Conservation (phyloP, 2,888 invertebrate species). For the Epirrhoe alternata region DNA sequence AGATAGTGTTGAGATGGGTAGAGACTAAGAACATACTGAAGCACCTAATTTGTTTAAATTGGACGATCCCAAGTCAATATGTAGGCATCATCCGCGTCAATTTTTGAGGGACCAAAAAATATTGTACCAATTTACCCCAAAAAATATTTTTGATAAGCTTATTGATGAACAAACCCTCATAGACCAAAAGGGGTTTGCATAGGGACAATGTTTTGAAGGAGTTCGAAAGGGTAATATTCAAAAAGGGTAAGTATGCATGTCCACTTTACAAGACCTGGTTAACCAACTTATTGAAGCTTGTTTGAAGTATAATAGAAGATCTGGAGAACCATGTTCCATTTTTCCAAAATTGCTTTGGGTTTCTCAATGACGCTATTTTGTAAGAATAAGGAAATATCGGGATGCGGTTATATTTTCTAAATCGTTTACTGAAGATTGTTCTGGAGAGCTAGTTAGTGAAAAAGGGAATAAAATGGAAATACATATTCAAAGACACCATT, state of each 20-base stretch:
- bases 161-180: neutral
- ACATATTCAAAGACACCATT: too few species aligned
- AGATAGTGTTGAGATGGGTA: too few species aligned
- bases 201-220: neutral
- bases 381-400: neutral
- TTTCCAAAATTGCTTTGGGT: neutral
- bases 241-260: neutral
- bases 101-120: too few species aligned
- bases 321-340: neutral
- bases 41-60: too few species aligned
- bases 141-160: too few species aligned
- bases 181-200: neutral
- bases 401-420: neutral
- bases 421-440: neutral
- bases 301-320: neutral
- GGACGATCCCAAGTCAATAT: too few species aligned
- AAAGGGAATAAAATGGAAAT: too few species aligned
- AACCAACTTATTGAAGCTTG: neutral
- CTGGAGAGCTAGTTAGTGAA: neutral
- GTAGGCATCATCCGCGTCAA: too few species aligned
- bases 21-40: too few species aligned
- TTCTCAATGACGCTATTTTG: slow-evolving; percentile 1
- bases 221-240: neutral
- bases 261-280: neutral
- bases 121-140: too few species aligned